Conservation (phyloP, 2,113 vertebrate species). For the Chionis minor region DNA sequence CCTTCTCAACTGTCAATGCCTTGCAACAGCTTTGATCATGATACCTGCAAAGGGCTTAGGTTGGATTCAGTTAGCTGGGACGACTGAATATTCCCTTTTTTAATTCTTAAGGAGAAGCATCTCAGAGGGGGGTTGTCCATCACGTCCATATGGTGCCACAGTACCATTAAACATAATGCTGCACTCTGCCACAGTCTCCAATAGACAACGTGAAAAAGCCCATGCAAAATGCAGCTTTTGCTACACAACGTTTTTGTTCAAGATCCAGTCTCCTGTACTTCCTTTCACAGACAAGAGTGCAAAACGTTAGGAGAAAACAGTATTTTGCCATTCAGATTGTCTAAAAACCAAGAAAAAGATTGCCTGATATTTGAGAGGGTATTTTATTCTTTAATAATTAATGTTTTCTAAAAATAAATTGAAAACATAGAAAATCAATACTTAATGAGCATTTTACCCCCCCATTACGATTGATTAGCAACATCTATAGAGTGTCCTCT, state of each 20-base stretch:
- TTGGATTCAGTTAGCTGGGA: background rate
- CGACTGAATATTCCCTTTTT: background rate
- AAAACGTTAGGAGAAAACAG: background rate
- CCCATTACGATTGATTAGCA: background rate
- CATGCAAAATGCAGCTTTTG: background rate
- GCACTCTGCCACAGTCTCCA: background rate
- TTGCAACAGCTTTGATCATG: background rate
- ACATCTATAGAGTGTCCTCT: background rate
- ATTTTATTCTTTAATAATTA: background rate
- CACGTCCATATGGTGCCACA: background rate
- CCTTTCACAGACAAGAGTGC: background rate
- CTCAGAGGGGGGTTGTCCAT: background rate
- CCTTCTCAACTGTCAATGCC: background rate
- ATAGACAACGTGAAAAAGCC: background rate
- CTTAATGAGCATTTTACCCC: background rate
- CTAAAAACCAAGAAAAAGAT: background rate
- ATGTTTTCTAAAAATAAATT: background rate
- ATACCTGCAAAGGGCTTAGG: background rate
- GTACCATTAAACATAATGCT: background rate
- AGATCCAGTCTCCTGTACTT: background rate
- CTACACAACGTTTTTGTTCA: background rate
- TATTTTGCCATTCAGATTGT: background rate
- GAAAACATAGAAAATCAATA: background rate
- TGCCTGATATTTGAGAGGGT: background rate
- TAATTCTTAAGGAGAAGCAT: background rate